Conservation (phyloP, 1,140 invertebrate genomes). For the Sminthurinus signatus region DNA sequence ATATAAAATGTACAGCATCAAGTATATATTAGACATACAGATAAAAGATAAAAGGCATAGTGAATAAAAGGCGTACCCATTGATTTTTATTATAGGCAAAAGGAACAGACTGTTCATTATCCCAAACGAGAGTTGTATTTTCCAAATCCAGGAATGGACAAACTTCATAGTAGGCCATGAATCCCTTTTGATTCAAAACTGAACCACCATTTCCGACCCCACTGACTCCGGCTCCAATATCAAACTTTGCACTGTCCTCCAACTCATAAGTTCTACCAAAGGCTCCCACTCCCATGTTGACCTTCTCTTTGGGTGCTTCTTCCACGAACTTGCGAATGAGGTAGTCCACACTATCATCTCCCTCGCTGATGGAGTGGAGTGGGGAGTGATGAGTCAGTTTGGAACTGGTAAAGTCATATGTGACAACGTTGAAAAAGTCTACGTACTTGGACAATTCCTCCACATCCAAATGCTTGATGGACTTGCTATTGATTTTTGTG, state of each 20-base stretch:
- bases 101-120: constrained; percentile 91
- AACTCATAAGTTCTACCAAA: constrained; percentile 92
- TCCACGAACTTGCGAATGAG: constrained; percentile 53
- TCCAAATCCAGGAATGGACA: constrained; percentile 85
- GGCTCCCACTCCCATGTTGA: constrained; percentile 91
- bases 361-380: constrained; percentile 80
- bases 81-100: constrained; percentile 86
- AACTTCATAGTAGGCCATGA: constrained; percentile 89
- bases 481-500: constrained; percentile 5
- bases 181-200: constrained; percentile 80
- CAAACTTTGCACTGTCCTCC: constrained; percentile 77
- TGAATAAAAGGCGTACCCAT: too few species aligned
- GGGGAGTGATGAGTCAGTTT: constrained; percentile 89
- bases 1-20: too few species aligned
- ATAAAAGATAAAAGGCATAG: too few species aligned
- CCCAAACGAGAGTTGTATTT: constrained; percentile 91
- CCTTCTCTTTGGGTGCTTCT: constrained; percentile 89
- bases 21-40: too few species aligned
- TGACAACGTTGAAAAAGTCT: constrained; percentile 92
- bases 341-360: constrained; percentile 67
- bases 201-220: constrained; percentile 74
- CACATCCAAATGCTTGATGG: constrained; percentile 68
- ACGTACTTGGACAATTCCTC: constrained; percentile 88
- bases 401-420: constrained; percentile 89
- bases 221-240: constrained; percentile 83